Conservation (phyloP, 2,888 invertebrate species). For the Ochlodes sylvanus region DNA sequence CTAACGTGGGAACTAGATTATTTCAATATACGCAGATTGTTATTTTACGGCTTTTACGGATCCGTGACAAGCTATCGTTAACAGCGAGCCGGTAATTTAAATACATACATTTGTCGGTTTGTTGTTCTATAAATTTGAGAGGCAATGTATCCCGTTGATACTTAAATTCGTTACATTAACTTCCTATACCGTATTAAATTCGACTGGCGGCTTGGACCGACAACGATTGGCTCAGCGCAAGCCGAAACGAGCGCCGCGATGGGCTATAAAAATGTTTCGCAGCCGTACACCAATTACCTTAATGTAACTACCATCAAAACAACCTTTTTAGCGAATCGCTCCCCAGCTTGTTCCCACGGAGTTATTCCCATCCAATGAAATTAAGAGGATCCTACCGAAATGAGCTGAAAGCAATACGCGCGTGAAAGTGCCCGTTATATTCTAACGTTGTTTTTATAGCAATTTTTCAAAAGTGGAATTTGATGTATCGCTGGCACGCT, state of each 20-base stretch:
- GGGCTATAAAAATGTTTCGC: constrained; percentile 78
- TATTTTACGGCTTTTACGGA: constrained; percentile 39
- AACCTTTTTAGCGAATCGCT: constrained; percentile 76
- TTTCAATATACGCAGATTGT: constrained; percentile 31
- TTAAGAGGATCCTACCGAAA: constrained; percentile 61
- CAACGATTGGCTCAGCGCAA: constrained; percentile 73
- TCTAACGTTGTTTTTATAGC: constrained; percentile 11
- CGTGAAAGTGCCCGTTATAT: constrained; percentile 47
- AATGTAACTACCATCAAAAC: constrained; percentile 80
- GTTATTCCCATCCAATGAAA: constrained; percentile 72
- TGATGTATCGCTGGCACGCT: constrained; percentile 71
- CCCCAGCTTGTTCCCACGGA: constrained; percentile 66
- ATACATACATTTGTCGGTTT: constrained; percentile 56
- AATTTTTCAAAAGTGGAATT: constrained; percentile 70
- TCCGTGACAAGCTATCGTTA: constrained; percentile 44
- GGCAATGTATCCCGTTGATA: constrained; percentile 68
- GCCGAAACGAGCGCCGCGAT: constrained; percentile 72
- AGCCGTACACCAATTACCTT: constrained; percentile 80
- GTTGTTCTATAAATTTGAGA: constrained; percentile 70
- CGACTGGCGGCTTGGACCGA: constrained; percentile 66
- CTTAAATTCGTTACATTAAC: constrained; percentile 75
- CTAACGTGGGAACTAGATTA: constrained; percentile 36
- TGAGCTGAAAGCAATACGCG: constrained; percentile 27
- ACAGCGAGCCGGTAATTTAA: constrained; percentile 40
- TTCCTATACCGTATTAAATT: constrained; percentile 71